These are phyloP conservation scores for Euplagia quadripunctaria DNA, from an alignment of 2,888 invertebrate species.

Conservation along the genomic window DNA sequence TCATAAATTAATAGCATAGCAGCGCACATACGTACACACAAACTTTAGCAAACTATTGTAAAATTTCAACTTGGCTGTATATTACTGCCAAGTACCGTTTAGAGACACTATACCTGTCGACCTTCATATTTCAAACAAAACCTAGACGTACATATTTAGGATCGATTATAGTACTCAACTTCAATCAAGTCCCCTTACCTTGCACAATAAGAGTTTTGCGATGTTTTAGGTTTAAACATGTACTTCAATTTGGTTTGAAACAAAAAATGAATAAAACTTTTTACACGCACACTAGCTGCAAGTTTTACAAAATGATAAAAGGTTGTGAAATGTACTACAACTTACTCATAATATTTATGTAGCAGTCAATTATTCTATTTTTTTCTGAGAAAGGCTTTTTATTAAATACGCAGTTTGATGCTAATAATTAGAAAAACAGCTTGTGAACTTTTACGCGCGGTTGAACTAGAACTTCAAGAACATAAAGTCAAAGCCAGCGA, in stretches of 20 bases:
- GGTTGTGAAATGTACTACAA: too few species aligned
- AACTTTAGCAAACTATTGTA: neutral
- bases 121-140: neutral
- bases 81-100: neutral
- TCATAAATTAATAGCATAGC: neutral
- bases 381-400: too few species aligned
- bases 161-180: neutral
- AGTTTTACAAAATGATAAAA: too few species aligned
- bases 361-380: too few species aligned
- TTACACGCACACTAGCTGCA: too few species aligned
- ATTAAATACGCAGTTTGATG: too few species aligned
- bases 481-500: neutral
- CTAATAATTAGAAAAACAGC: neutral
- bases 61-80: conserved; percentile 3
- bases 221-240: too few species aligned
- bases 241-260: too few species aligned
- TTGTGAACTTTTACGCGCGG: neutral
- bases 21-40: neutral
- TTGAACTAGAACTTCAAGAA: neutral
- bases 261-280: too few species aligned
- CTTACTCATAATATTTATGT: too few species aligned
- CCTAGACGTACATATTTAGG: neutral
- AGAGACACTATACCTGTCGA: neutral
- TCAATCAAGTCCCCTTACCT: too few species aligned
- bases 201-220: too few species aligned